Conservation (phyloP, 1,140 invertebrate genomes). For the Branchinecta lynchi region DNA sequence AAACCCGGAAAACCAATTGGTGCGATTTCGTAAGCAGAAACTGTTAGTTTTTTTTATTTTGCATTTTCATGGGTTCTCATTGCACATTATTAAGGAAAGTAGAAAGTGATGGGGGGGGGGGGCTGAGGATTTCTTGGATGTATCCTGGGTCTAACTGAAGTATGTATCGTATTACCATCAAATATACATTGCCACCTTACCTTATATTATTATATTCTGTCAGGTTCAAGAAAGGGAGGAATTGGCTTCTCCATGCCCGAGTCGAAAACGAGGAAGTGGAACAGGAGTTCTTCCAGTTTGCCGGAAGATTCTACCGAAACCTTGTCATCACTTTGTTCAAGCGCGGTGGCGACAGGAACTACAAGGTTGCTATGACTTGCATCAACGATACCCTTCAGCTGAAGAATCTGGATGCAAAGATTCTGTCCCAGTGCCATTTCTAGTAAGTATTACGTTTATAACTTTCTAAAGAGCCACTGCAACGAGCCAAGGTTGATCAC, state of each 20-base stretch:
- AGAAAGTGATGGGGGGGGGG: no score
- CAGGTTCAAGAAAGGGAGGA: background rate
- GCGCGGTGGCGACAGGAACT: background rate
- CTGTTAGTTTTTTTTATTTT: no score
- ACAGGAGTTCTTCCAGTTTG: background rate
- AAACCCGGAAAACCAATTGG: no score
- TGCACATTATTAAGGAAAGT: no score
- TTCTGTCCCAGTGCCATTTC: background rate
- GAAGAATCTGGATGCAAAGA: background rate
- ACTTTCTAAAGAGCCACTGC: background rate
- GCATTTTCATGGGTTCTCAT: no score
- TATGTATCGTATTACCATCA: no score
- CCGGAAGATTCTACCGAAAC: background rate
- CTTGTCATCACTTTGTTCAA: background rate
- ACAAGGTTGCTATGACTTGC: background rate
- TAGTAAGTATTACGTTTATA: constrained; percentile 1
- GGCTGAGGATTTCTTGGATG: no score
- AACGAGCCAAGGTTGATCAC: no score
- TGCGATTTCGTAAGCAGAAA: no score
- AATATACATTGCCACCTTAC: no score
- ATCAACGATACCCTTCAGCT: background rate
- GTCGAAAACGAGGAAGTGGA: background rate
- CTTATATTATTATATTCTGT: no score
- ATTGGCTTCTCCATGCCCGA: background rate
- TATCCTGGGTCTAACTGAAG: no score